Percentiles rank a stretch among this genome's conserved stretches.
Evolutionary conservation across 2,797 vertebrate species (phyloP).

Genomic region (Percopsis omiscomaycus): DNA sequence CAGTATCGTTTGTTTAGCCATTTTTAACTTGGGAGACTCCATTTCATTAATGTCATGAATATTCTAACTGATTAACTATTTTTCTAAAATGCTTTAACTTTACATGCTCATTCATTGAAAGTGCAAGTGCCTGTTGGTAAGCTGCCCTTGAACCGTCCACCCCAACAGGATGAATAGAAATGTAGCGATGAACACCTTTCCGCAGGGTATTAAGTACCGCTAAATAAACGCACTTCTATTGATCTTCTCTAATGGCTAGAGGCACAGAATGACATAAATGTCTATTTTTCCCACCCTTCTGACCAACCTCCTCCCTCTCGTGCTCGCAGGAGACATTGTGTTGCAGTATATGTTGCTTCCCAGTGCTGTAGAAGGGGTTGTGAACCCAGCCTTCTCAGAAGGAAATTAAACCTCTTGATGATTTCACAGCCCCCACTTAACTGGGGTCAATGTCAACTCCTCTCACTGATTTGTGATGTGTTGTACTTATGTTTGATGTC

Average conservation of each 20-base stretch:
- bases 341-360: neutral
- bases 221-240: conserved; percentile 44
- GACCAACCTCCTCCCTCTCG: neutral
- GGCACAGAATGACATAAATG: conserved; percentile 11
- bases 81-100: conserved; percentile 38
- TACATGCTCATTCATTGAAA: conserved; percentile 39
- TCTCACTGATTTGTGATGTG: neutral
- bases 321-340: neutral
- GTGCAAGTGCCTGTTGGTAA: conserved; percentile 45
- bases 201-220: conserved; percentile 29
- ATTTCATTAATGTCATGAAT: conserved; percentile 51
- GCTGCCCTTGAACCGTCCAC: conserved; percentile 35
- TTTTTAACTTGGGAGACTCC: conserved; percentile 40
- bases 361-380: conserved; percentile 10
- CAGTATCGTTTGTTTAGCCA: conserved; percentile 4
- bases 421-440: conserved; percentile 22
- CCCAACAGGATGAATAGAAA: conserved; percentile 29
- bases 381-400: conserved; percentile 4
- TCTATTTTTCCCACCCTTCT: conserved; percentile 3
- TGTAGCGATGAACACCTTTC: conserved; percentile 32
- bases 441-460: neutral
- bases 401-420: conserved; percentile 23
- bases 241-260: conserved; percentile 26
- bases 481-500: conserved; percentile 38
- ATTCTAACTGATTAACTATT: conserved; percentile 28